These are phyloP conservation scores for Drosophila kanekoi DNA, from an alignment of 2,888 invertebrate species.

Conservation along the genomic window DNA sequence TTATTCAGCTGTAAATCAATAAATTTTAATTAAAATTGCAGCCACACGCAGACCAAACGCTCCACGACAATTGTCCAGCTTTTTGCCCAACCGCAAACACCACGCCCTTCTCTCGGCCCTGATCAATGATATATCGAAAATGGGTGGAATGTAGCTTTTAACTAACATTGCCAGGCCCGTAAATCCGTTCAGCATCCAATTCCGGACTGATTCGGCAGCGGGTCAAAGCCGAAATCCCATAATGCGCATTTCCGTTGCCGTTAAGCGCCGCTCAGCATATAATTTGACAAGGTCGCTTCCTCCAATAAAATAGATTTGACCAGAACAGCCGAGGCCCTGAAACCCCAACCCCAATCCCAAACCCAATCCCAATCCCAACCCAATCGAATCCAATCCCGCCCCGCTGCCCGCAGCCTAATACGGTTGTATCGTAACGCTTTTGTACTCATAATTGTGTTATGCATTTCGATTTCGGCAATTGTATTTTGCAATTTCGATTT, in stretches of 20 bases:
- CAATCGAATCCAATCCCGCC: too few relatives aligned
- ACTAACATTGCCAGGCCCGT: conserved; percentile 49
- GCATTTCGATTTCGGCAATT: conserved; percentile 70
- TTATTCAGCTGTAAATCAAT: conserved; percentile 81
- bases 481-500: conserved; percentile 56
- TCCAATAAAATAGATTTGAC: neutral
- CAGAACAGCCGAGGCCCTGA: neutral
- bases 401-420: neutral
- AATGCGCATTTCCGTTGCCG: conserved; percentile 74
- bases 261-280: conserved; percentile 71
- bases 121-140: conserved; percentile 60
- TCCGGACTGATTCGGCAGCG: neutral
- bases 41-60: conserved; percentile 48
- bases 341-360: neutral
- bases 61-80: conserved; percentile 57
- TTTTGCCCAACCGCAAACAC: neutral
- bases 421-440: conserved; percentile 4
- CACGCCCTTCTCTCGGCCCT: neutral
- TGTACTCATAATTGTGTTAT: conserved; percentile 67
- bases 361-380: neutral
- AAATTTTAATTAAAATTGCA: conserved; percentile 81
- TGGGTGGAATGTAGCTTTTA: conserved; percentile 45
- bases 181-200: conserved; percentile 12
- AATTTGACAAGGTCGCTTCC: conserved; percentile 71
- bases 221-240: conserved; percentile 60